Evolutionary conservation across 1,140 invertebrate genomes (phyloP).

Genomic region (Drosophila gunungcola): DNA sequence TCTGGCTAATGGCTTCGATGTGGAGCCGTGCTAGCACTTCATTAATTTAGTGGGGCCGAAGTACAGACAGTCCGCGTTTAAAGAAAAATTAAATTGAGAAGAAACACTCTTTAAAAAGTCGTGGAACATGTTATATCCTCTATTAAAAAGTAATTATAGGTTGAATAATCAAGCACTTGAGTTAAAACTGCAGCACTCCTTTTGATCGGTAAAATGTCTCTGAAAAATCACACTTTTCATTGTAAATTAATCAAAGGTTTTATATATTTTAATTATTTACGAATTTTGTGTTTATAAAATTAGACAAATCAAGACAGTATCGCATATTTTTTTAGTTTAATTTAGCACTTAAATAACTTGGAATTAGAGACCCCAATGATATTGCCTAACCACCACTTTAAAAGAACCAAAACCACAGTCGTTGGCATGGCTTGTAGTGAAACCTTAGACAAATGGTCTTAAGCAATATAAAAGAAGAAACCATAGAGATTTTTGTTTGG

Average conservation of each 20-base stretch:
- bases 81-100: background rate
- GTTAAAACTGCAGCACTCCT: too few relatives aligned
- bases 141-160: too few relatives aligned
- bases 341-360: background rate
- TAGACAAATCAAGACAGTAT: too few relatives aligned
- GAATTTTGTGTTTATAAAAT: too few relatives aligned
- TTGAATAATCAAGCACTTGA: too few relatives aligned
- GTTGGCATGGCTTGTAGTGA: background rate
- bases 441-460: background rate
- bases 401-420: background rate
- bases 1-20: conserved; percentile 60
- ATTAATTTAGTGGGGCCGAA: conserved; percentile 6
- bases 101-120: too few relatives aligned
- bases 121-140: too few relatives aligned
- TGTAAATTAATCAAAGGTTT: too few relatives aligned
- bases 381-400: background rate
- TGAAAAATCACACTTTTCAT: too few relatives aligned
- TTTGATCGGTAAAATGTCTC: too few relatives aligned
- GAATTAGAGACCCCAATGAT: background rate
- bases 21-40: conserved; percentile 23
- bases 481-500: background rate
- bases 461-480: background rate
- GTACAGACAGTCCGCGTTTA: background rate
- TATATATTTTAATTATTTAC: too few relatives aligned
- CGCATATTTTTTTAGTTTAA: too few relatives aligned